These are phyloP conservation scores for Pontoporia blainvillei DNA, from an alignment of 2,113 vertebrate genomes.

Conservation along the genomic window DNA sequence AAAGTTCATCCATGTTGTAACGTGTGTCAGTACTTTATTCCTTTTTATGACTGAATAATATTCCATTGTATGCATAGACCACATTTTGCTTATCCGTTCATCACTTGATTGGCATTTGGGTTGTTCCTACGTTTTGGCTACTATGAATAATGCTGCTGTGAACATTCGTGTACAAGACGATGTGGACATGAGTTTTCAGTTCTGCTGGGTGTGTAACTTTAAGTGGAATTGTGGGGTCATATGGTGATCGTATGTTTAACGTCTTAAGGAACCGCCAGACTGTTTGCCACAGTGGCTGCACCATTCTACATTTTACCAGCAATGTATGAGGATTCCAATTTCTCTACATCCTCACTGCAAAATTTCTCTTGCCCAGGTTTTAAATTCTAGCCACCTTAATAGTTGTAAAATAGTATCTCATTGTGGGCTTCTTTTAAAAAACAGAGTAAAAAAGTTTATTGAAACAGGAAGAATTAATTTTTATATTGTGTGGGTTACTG, in stretches of 20 bases:
- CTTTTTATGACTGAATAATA: fast-evolving
- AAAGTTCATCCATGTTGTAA: fast-evolving
- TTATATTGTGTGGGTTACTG: background rate
- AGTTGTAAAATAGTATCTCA: background rate
- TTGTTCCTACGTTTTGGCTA: background rate
- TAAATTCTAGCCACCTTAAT: background rate
- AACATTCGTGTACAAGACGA: background rate
- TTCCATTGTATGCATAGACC: fast-evolving
- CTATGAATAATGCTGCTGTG: background rate
- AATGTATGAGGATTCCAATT: background rate
- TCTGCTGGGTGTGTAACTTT: fast-evolving
- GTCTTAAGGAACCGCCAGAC: background rate
- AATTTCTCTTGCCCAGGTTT: background rate
- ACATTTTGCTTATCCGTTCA: fast-evolving
- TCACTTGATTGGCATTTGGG: too few relatives aligned
- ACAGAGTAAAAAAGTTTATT: background rate
- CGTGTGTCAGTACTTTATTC: fast-evolving
- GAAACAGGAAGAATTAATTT: background rate
- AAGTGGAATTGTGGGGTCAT: background rate
- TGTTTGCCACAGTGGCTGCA: background rate
- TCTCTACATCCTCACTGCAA: background rate
- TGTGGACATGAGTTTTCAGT: fast-evolving
- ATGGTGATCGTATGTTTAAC: background rate
- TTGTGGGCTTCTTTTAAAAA: background rate
- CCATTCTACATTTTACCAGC: background rate